These are phyloP conservation scores for Anoura caudifer DNA, from an alignment of 2,113 vertebrate genomes.

Conservation along the genomic window DNA sequence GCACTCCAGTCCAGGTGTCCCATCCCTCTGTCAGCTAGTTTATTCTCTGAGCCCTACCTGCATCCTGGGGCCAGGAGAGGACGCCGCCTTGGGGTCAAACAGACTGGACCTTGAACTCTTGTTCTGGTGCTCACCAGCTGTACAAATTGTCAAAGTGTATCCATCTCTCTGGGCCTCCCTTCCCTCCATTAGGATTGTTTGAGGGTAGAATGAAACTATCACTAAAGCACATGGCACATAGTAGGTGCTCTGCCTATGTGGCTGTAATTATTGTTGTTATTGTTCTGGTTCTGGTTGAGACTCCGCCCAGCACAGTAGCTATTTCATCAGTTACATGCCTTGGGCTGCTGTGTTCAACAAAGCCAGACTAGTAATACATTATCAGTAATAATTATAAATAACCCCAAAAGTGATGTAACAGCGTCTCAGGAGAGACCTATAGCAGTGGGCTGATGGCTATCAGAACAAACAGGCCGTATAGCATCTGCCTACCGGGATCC, in stretches of 20 bases:
- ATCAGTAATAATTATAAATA: background rate
- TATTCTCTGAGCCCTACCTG: background rate
- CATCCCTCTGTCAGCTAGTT: background rate
- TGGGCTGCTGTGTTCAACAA: background rate
- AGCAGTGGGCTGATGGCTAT: background rate
- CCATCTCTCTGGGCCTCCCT: background rate
- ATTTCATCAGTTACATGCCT: background rate
- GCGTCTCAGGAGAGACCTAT: background rate
- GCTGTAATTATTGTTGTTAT: rapidly evolving
- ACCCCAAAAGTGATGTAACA: background rate
- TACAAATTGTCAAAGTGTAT: background rate
- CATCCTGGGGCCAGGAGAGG: background rate
- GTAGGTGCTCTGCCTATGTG: background rate
- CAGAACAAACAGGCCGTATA: background rate
- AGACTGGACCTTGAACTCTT: background rate
- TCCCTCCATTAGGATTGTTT: background rate
- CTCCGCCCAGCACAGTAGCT: background rate
- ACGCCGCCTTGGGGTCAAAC: background rate
- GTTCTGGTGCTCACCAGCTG: background rate
- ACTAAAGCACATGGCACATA: rapidly evolving
- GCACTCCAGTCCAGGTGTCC: background rate
- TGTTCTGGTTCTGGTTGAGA: background rate
- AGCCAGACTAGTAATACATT: background rate
- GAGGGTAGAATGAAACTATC: background rate
- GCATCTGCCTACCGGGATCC: too few relatives aligned